phyloP scores from a whole-genome alignment of 37 sponge, comb jelly and placozoan species.

The Crambe crambe region DNA sequence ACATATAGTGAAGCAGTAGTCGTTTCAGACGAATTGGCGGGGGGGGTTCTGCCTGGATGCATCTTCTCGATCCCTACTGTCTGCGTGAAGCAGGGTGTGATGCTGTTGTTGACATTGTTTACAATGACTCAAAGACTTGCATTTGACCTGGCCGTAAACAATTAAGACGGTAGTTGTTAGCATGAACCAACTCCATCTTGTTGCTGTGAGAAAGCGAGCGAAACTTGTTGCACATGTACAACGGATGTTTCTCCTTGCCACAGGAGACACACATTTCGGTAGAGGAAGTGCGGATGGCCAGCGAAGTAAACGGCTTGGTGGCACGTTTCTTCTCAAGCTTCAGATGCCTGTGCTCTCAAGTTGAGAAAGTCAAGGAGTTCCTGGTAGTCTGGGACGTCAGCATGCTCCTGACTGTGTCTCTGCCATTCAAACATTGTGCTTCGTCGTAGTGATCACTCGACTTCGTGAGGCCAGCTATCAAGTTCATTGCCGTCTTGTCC shows the following conservation, averaged over 20 bases:
- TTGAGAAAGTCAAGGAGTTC: slow-evolving; percentile 33
- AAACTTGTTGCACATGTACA: slow-evolving; percentile 36
- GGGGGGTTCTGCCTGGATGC: not conserved
- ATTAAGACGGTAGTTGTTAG: slow-evolving; percentile 29
- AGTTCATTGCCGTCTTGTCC: slow-evolving; percentile 28
- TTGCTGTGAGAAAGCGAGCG: slow-evolving; percentile 14
- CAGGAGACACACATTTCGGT: slow-evolving; percentile 7
- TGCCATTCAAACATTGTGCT: slow-evolving; percentile 60
- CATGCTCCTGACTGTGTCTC: slow-evolving; percentile 31
- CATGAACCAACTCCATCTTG: slow-evolving; percentile 1
- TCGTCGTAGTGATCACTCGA: slow-evolving; percentile 42
- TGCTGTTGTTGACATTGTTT: slow-evolving; percentile 37
- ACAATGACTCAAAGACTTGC: slow-evolving; percentile 32
- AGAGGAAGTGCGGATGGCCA: not conserved
- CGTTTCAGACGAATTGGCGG: not conserved
- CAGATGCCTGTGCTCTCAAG: slow-evolving; percentile 30
- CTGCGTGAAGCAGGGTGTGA: slow-evolving; percentile 31
- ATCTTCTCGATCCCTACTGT: not conserved
- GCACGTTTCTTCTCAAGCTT: slow-evolving; percentile 22
- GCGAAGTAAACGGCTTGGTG: not conserved
- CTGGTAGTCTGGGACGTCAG: slow-evolving; percentile 39
- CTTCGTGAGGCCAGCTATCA: slow-evolving; percentile 41
- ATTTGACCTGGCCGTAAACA: slow-evolving; percentile 37
- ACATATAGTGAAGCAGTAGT: not conserved
- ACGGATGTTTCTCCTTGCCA: slow-evolving; percentile 22